These are phyloP conservation scores for Bombus sylvicola DNA, from an alignment of 1,140 invertebrate species.

Conservation along the genomic window DNA sequence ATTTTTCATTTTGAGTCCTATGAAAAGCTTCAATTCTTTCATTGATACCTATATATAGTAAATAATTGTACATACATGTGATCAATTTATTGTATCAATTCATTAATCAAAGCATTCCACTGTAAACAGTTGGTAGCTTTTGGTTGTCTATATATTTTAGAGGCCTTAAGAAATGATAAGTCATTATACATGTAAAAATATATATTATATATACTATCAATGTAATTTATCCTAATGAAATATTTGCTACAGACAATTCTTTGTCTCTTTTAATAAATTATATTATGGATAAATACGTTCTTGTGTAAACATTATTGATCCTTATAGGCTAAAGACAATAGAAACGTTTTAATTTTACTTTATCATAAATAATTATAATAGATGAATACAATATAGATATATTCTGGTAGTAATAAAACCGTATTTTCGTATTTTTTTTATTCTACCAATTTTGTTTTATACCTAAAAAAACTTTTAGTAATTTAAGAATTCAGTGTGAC, in stretches of 20 bases:
- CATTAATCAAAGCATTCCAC: conserved; percentile 74
- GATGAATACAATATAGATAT: not conserved
- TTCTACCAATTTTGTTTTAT: not conserved
- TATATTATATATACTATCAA: conserved; percentile 57
- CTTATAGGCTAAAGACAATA: not conserved
- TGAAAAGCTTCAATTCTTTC: conserved; percentile 68
- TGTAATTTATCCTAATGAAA: conserved; percentile 62
- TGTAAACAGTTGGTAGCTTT: conserved; percentile 68
- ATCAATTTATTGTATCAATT: conserved; percentile 68
- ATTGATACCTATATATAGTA: conserved; percentile 74
- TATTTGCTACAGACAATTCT: conserved; percentile 67
- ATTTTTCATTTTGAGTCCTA: conserved; percentile 46
- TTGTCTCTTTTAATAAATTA: conserved; percentile 71
- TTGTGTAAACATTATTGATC: conserved; percentile 24
- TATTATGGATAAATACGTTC: conserved; percentile 58
- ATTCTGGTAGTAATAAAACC: not conserved
- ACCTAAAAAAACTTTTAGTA: not conserved
- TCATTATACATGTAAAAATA: conserved; percentile 60
- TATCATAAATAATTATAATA: not conserved
- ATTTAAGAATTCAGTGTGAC: not conserved
- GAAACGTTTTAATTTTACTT: not conserved
- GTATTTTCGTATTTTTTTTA: not conserved
- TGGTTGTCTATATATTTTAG: conserved; percentile 62
- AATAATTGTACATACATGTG: conserved; percentile 76
- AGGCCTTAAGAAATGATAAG: conserved; percentile 50